These are phyloP conservation scores for Ptyas mucosa DNA, from an alignment of 2,113 vertebrate species.

Conservation along the genomic window DNA sequence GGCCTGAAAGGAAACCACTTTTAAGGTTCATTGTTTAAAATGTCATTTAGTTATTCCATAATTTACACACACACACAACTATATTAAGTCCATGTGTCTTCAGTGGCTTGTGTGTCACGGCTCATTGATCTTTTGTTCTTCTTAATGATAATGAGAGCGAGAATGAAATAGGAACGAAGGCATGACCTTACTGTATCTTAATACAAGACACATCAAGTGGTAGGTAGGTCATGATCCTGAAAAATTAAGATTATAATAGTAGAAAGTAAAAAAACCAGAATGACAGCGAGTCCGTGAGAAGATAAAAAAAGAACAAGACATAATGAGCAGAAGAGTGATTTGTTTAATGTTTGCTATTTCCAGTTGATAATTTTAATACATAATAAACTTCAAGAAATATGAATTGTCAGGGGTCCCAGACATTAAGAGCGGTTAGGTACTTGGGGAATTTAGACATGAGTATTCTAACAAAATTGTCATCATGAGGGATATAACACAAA, in stretches of 20 bases:
- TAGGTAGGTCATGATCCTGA: not conserved
- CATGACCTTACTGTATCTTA: not conserved
- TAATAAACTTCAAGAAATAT: not conserved
- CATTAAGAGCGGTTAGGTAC: not conserved
- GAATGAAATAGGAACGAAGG: not conserved
- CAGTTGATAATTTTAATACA: not conserved
- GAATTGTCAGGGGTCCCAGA: not conserved
- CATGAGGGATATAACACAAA: not conserved
- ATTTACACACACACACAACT: not conserved
- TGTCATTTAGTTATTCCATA: not conserved
- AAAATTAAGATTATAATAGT: not conserved
- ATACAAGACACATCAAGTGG: not conserved
- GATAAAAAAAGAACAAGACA: not conserved
- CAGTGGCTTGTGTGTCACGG: not conserved
- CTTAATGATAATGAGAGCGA: not conserved
- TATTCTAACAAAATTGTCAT: not conserved
- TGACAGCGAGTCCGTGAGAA: not conserved
- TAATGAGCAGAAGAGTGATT: not conserved
- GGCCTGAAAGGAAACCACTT: not conserved
- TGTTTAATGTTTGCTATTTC: not conserved
- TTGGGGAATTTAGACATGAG: not conserved
- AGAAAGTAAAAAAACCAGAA: not conserved
- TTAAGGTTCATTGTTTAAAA: not conserved
- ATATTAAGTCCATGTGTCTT: not conserved
- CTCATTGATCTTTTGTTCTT: not conserved